Conservation (phyloP, 2,113 vertebrate species). For the Poeciliopsis prolifica region DNA sequence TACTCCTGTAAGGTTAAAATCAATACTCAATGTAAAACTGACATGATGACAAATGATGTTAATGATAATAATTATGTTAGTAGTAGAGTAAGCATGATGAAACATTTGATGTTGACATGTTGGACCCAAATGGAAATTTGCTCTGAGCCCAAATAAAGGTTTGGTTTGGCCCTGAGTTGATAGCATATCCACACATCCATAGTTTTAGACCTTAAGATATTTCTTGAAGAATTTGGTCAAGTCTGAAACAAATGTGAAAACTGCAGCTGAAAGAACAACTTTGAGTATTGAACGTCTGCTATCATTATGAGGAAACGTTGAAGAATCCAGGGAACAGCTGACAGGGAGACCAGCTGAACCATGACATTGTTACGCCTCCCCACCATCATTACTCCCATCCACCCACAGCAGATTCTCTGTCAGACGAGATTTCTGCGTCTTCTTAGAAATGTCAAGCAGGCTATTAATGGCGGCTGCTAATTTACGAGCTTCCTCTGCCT, state of each 20-base stretch:
- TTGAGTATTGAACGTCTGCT: background rate
- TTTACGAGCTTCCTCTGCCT: constrained; percentile 9
- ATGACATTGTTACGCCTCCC: background rate
- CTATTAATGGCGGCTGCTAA: constrained; percentile 45
- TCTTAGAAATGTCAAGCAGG: constrained; percentile 30
- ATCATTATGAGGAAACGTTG: constrained; percentile 4
- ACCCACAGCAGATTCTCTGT: constrained; percentile 27
- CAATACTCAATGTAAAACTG: too few species aligned
- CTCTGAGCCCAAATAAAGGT: too few species aligned
- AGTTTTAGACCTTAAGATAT: background rate
- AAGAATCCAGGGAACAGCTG: constrained; percentile 26
- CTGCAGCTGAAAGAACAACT: background rate
- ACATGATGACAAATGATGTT: too few species aligned
- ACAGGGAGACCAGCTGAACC: constrained; percentile 27
- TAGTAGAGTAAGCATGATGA: too few species aligned
- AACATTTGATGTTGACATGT: too few species aligned
- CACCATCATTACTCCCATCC: constrained; percentile 26
- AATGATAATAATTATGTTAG: too few species aligned
- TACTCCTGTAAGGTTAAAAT: too few species aligned
- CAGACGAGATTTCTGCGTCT: constrained; percentile 31
- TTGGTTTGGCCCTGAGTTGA: too few species aligned
- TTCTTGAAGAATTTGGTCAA: background rate
- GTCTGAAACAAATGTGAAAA: background rate
- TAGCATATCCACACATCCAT: too few species aligned
- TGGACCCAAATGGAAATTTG: too few species aligned